Base-by-base conservation (phyloP, 2,797 vertebrate species). In the Gymnopithys bicolor region DNA sequence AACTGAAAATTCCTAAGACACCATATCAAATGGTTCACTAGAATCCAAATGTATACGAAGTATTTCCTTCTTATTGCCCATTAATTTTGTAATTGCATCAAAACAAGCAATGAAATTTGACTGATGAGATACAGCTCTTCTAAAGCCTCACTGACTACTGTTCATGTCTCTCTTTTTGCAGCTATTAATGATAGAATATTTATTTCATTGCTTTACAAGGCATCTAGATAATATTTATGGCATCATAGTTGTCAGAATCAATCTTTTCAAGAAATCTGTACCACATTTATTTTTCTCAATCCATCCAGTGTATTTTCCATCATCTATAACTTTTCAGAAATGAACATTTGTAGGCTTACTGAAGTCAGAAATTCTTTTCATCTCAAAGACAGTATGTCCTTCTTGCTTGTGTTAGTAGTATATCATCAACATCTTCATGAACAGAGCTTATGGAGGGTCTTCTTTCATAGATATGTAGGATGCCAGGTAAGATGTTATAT, bases 61-160 rank as follows among this genome's bases (percentile, higher is more conserved):
- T 88, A 66, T 48, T 78, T 95, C 67, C 74, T 80, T 95, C 76
- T 39, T n/a, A 64, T 35, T 78, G 62, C 22, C 43, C 84, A 85
- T 94, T 96, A 95, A 92, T 94, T 95, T 83, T 90, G 53, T 69
- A 87, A 91, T 84, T 94, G 53, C 60, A 81, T 90, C 67, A 79
- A 93, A 95, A 92, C 82, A 94, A 95, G 55, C 64, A 89, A 39
- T 83, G 21, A 89, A 64, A 52, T 66, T 93, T 95, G 77, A 90
- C 49, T 84, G 89, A 96, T 91, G 74, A 67, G n/a, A 77, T 60
- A 66, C 51, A 89, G 55, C 53, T 88, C 71, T 76, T 73, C 59
- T 51, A 90, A 91, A 94, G 51, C 60, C 69, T 89, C 69, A 55
- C 51, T 91, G 58, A 19, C 56, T 83, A 46, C 21, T 43, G 35